Evolutionary conservation across 2,113 vertebrate species (phyloP), one percentile per base, ranked within the genome.

Genomic region (Centrocercus urophasianus): DNA sequence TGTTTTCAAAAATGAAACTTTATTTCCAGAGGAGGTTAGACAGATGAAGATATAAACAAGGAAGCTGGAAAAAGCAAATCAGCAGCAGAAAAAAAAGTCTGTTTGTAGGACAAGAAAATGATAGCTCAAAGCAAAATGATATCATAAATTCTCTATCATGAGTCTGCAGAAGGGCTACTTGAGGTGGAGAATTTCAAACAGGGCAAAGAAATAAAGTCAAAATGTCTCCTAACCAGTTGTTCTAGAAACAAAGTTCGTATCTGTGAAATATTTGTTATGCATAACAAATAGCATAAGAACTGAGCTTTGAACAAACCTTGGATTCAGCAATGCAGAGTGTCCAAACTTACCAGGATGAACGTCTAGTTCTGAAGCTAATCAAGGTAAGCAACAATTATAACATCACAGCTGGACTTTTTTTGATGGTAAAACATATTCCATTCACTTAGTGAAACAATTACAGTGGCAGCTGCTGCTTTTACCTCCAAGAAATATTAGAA

Each of bases 401-500:
- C 80, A 54, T 67, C 52, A 73, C 10, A 65, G 57, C 54, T 61
- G 30, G 13, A 43, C 14, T 56, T 54, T 80, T 16, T 18, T 50
- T 47, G 16, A 30, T 21, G 10, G 7, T 56, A 16, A 60, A 85
- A 76, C 10, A 7, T 10, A 73, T 86, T 87, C 56, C 22, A 36
- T 25, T 77, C 67, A 75, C 63, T 54, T 16, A 24, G 21, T 69
- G 42, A 64, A 83, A 86, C 69, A 52, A 79, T 90, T 88, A 52
- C 2, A 1, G 9, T 52, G 59, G 79, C 93, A 96, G 91, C 79
- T 96, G 95, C 65, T 88, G 59, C 69, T 9, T 14, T 65, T 89
- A 63, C 90, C 90, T 86, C 52, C 48, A 73, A 96, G 96, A 96
- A 95, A 95, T 76, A 82, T 24, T 48, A 89, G 82, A 96, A 96